Percentiles rank a stretch among this genome's conserved stretches.
phyloP scores from a whole-genome alignment of 2,888 invertebrate species.

The Sarcophaga rosellei region DNA sequence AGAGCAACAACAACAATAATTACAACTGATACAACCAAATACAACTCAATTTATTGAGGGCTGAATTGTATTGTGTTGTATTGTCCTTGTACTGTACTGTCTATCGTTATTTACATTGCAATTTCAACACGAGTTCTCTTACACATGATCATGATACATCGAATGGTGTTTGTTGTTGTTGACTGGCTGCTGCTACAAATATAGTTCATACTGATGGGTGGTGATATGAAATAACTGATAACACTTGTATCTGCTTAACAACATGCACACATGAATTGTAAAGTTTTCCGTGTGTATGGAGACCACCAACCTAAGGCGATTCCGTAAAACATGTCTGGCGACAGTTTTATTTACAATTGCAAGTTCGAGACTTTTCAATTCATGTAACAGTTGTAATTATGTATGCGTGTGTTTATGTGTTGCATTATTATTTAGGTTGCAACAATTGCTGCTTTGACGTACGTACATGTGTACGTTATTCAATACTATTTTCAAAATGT shows the following conservation, averaged over 20 bases:
- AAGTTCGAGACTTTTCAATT: not conserved
- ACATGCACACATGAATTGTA: not conserved
- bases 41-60: constrained; percentile 65
- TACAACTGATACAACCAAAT: constrained; percentile 16
- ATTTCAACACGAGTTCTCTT: constrained; percentile 50
- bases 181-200: no score
- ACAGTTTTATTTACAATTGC: not conserved
- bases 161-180: constrained; percentile 19
- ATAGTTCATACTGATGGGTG: constrained; percentile 21
- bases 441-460: not conserved
- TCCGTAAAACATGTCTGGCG: not conserved
- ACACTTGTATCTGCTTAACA: constrained; percentile 33
- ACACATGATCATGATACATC: constrained; percentile 17
- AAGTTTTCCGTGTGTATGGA: not conserved
- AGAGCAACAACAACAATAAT: constrained; percentile 18
- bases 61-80: constrained; percentile 22
- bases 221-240: constrained; percentile 53
- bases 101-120: constrained; percentile 63
- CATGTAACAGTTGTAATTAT: not conserved
- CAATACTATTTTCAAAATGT: constrained; percentile 40
- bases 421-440: constrained; percentile 33
- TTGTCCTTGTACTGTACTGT: not conserved
- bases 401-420: not conserved
- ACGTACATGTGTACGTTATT: constrained; percentile 25
- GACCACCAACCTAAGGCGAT: not conserved